Base-by-base conservation (phyloP, 92 coral and sea anemone genomes). In the Heteractis magnifica region DNA sequence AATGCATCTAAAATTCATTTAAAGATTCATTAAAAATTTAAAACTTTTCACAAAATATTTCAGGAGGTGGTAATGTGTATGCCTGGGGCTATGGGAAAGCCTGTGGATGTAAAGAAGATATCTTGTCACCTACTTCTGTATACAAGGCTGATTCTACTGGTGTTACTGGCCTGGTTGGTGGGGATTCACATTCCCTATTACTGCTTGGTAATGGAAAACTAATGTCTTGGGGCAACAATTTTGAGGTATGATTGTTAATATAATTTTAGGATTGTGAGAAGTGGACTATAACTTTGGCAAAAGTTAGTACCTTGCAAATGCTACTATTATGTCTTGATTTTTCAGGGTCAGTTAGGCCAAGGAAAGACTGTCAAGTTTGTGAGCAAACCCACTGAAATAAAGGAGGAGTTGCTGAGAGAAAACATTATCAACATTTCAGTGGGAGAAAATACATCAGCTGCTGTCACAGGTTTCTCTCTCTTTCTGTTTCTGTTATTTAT, bases 41-140 rank as follows among this genome's bases (percentile, higher is more conserved):
- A 34, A 34, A 34, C 1, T 34, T 34, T 34, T 34, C 44, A 34
- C 44, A 34, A 14, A 21, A 4, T 58, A 0, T 79, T 78, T 72
- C 74, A 97, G 99, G 86, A 58, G 77, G 78, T 83, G 98, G 99
- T 60, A 59, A 59, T 51, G 86, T 94, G 18, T 89, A 90, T 87
- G 96, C 92, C 4, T 97, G 99, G 99, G 99, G 99, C 51, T 97
- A 97, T 75, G 87, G 99, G 49, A 97, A 97, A 60, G 99, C 99
- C 58, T 94, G 94, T 88, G 99, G 99, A 6, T 75, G 86, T 52
- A 97, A 87, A 73, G 88, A 87, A 51, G 98, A 92, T 71, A 76
- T 92, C 71, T 86, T 86, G 76, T 82, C 86, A 4, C 99, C 94
- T 16, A 77, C 23, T 53, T 75, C 77, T 59, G 87, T 89, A 19